These are phyloP conservation scores for Stichopus chloronotus DNA, from an alignment of 35 echinoderm and acorn worm genomes.

Conservation along the genomic window DNA sequence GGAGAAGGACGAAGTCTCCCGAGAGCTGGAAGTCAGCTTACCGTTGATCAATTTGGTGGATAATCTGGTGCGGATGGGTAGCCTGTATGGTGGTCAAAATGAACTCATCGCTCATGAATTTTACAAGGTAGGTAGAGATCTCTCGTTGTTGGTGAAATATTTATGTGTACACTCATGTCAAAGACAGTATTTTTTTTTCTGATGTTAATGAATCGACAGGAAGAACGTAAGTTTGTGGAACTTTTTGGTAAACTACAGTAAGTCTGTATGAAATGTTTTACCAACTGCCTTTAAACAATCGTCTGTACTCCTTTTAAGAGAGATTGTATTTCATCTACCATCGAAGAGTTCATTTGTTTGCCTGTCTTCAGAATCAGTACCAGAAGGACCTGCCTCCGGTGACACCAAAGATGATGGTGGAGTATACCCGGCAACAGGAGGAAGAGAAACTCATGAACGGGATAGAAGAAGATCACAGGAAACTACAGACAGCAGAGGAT, in stretches of 20 bases:
- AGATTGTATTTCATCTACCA: background rate
- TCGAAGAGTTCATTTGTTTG: background rate
- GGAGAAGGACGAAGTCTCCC: slow-evolving; percentile 77
- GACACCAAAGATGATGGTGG: slow-evolving; percentile 93
- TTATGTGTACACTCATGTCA: background rate
- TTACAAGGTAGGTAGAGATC: slow-evolving; percentile 70
- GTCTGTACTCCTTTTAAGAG: background rate
- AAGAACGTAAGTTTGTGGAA: background rate
- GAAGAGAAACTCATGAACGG: slow-evolving; percentile 81
- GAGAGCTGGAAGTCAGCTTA: slow-evolving; percentile 81
- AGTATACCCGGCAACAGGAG: slow-evolving; percentile 83
- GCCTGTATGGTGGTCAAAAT: slow-evolving; percentile 92
- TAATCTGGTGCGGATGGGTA: slow-evolving; percentile 93
- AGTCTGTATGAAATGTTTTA: no score
- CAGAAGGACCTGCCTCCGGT: slow-evolving; percentile 63
- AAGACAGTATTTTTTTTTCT: background rate
- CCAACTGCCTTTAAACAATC: no score
- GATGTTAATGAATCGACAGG: background rate
- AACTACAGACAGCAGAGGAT: slow-evolving; percentile 91
- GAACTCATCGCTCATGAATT: slow-evolving; percentile 90
- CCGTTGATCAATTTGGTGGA: slow-evolving; percentile 91
- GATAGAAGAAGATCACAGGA: slow-evolving; percentile 76
- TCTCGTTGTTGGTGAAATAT: background rate
- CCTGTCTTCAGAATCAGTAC: slow-evolving; percentile 65
- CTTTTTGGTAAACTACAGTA: no score